phyloP scores from a whole-genome alignment of 2,113 vertebrate species.

The Otolemur garnettii region DNA sequence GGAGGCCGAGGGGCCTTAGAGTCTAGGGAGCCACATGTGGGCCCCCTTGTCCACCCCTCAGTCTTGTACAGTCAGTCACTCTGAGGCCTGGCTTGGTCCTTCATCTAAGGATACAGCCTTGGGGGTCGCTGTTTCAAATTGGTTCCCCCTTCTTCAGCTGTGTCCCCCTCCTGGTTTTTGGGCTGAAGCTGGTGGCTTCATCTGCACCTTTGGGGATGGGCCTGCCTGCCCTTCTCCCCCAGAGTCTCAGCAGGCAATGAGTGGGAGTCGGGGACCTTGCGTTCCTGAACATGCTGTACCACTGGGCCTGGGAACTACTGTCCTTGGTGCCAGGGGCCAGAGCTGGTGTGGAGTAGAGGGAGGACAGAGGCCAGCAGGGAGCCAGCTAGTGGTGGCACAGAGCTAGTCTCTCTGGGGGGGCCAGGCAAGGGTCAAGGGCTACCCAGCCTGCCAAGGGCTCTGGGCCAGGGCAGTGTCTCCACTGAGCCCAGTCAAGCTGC shows the following conservation, averaged over 20 bases:
- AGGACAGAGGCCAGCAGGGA: accelerated
- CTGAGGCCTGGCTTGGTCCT: constrained; percentile 61
- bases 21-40: constrained; percentile 14
- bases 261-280: not conserved
- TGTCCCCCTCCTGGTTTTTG: not conserved
- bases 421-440: not conserved
- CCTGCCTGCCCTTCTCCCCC: not conserved
- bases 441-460: not conserved
- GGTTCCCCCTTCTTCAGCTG: not conserved
- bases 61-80: constrained; percentile 12
- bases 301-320: not conserved
- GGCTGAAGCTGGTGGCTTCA: constrained; percentile 43
- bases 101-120: not conserved
- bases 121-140: not conserved
- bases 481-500: not conserved
- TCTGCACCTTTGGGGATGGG: constrained; percentile 4
- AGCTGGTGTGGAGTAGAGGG: not conserved
- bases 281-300: constrained; percentile 51
- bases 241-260: not conserved
- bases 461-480: not conserved
- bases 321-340: not conserved
- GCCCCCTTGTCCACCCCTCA: not conserved
- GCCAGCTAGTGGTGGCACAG: accelerated
- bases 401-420: not conserved
- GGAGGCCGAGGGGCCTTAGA: not conserved